Evolutionary conservation across 1,140 invertebrate genomes (phyloP), one percentile per base, ranked within the genome.

Genomic region (Melipona quadrifasciata): DNA sequence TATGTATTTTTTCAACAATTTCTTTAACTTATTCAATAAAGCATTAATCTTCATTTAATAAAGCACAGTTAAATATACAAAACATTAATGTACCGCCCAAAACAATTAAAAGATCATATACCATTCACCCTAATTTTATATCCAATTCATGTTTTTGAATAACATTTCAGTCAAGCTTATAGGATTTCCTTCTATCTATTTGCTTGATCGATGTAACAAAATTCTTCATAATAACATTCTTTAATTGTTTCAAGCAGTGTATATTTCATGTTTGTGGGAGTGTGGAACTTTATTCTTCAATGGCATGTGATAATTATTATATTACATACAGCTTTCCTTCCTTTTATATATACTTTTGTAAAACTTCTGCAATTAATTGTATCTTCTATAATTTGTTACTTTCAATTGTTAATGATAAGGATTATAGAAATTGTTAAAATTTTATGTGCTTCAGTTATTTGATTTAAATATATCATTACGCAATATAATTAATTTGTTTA

Each of bases 271-370:
- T 83, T 51, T 27, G 31, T 70, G 34, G 2, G 12, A 57, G 21
- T 27, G 24, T 76, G 39, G n/a, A 80, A 71, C 31, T 21, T 67
- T 27, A 10, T 65, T 79, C 47, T 67, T 47, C 19, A 68, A 53
- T 39, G 73, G 39, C n/a, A 80, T 47, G 24, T 58, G 80, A 74
- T 74, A 74, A 53, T 27, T 74, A 27, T 61, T 61, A 39, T 21
- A 51, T 51, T 65, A 53, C 21, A n/a, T 53, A 31, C 5, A 64
- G 10, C 10, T 39, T 57, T 51, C 11, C 70, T 24, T 67, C 12
- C 34, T 77, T 61, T 77, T 83, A 16, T 77, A 77, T 27, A 83
- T 82, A 70, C 14, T 83, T 83, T 77, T 77, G 21, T 77, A 83
- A 82, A 57, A 75, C 11, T 12, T 82, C 71, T 75, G 80, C 31